phyloP scores from a whole-genome alignment of 2,888 invertebrate species.

The Cordylochernes scorpioides region DNA sequence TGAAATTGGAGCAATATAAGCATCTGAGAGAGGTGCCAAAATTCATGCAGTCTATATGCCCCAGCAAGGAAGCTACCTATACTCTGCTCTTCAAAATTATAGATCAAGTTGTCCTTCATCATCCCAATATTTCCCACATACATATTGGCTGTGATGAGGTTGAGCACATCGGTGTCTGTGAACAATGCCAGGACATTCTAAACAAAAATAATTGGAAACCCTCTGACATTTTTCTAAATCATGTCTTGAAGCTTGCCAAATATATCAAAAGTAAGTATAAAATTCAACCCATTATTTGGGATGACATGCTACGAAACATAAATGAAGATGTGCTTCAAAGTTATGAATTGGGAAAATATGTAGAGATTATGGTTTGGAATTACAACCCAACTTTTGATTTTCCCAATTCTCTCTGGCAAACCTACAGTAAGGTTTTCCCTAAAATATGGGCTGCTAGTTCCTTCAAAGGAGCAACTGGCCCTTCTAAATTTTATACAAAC shows the following conservation, averaged over 20 bases:
- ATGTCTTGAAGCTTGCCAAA: slow-evolving; percentile 30
- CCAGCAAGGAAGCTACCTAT: slow-evolving; percentile 31
- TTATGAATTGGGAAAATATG: slow-evolving; percentile 25
- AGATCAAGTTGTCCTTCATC: slow-evolving; percentile 38
- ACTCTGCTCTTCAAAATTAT: slow-evolving; percentile 37
- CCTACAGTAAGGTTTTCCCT: slow-evolving; percentile 36
- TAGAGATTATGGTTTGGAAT: slow-evolving; percentile 45
- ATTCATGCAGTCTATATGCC: slow-evolving; percentile 38
- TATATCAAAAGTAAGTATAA: slow-evolving; percentile 22
- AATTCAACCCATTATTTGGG: slow-evolving; percentile 43
- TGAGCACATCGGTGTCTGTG: slow-evolving; percentile 29
- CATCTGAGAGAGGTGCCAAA: slow-evolving; percentile 35
- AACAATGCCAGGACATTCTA: slow-evolving; percentile 19
- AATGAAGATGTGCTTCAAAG: slow-evolving; percentile 25
- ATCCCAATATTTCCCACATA: slow-evolving; percentile 34
- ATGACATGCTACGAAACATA: slow-evolving; percentile 43
- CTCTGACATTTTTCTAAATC: slow-evolving; percentile 34
- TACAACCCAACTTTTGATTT: slow-evolving; percentile 26
- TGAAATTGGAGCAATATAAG: slow-evolving; percentile 39
- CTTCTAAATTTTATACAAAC: slow-evolving; percentile 38
- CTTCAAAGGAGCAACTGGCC: slow-evolving; percentile 60
- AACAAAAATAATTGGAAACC: slow-evolving; percentile 22
- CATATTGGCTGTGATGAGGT: slow-evolving; percentile 67
- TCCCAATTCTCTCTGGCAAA: slow-evolving; percentile 18
- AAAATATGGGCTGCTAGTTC: slow-evolving; percentile 54